Evolutionary conservation across 2,888 invertebrate genomes (phyloP).

Genomic region (Frankliniella intonsa): DNA sequence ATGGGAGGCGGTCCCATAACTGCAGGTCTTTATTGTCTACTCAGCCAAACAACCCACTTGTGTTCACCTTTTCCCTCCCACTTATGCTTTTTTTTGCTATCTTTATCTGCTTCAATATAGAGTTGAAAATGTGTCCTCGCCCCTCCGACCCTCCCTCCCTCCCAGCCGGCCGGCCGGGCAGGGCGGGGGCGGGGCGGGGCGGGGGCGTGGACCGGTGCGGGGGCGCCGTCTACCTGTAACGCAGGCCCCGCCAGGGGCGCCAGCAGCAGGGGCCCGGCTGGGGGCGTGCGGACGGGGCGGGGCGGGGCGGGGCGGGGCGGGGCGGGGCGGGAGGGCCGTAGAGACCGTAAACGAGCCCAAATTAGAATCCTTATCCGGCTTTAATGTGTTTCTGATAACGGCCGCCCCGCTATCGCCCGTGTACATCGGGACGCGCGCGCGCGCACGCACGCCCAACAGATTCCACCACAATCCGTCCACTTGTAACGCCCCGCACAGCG

Average conservation of each 20-base stretch:
- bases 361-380: constrained; percentile 7
- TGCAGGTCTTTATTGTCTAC: too few species aligned
- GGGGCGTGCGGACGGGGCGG: too few species aligned
- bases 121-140: too few species aligned
- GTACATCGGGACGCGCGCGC: not conserved
- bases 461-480: too few species aligned
- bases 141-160: too few species aligned
- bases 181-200: not conserved
- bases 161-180: too few species aligned
- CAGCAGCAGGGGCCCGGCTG: too few species aligned
- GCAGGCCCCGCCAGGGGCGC: not conserved
- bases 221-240: not conserved
- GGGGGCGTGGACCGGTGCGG: not conserved
- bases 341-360: constrained; percentile 9
- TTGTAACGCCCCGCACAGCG: not conserved
- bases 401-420: not conserved
- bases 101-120: too few species aligned
- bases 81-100: too few species aligned
- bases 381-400: constrained; percentile 13
- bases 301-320: not conserved
- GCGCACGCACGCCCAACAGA: not conserved
- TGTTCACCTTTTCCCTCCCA: too few species aligned
- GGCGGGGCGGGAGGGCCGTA: not conserved
- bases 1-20: too few species aligned
- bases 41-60: too few species aligned